Evolutionary conservation across 2,113 vertebrate genomes (phyloP).

Genomic region (Addax nasomaculatus): DNA sequence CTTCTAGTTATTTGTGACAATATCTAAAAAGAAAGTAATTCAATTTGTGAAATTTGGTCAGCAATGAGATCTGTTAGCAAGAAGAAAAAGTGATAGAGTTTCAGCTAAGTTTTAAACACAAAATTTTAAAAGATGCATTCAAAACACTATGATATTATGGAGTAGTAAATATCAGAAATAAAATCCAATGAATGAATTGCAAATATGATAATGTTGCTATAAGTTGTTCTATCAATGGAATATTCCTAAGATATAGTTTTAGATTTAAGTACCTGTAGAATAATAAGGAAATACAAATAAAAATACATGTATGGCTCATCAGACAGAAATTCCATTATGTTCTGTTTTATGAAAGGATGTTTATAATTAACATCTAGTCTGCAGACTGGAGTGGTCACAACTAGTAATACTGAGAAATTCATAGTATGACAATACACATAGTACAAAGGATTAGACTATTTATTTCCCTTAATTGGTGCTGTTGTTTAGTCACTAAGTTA

Average conservation of each 20-base stretch:
- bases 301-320: background rate
- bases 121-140: background rate
- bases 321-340: background rate
- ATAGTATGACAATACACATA: background rate
- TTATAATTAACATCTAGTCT: background rate
- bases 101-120: background rate
- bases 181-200: background rate
- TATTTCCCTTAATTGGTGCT: background rate
- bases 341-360: background rate
- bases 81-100: background rate
- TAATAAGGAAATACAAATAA: background rate
- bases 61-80: background rate
- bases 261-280: background rate
- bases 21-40: constrained; percentile 65
- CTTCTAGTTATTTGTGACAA: constrained; percentile 55
- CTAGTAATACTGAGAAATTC: background rate
- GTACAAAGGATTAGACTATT: background rate
- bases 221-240: background rate
- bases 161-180: constrained; percentile 1
- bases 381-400: background rate
- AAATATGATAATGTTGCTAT: background rate
- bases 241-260: background rate
- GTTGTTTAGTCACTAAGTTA: background rate
- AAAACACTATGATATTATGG: background rate
- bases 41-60: constrained; percentile 35